Evolutionary conservation across 2,888 invertebrate species (phyloP).

Genomic region (Philhelius pedissequus): DNA sequence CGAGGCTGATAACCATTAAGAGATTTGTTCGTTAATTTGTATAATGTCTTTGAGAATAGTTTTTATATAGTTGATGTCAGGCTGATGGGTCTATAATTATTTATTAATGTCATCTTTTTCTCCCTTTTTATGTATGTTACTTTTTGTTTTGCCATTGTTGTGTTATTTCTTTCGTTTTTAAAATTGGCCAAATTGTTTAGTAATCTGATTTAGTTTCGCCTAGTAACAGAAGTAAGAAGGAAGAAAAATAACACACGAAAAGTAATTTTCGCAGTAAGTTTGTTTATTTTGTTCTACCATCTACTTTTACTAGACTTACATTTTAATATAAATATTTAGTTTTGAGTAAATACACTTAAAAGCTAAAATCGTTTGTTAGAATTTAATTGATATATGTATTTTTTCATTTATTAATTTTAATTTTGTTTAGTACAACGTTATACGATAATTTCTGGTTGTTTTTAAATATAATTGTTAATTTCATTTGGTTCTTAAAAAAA

Average conservation of each 20-base stretch:
- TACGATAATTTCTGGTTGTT: constrained; percentile 28
- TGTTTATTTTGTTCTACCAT: constrained; percentile 55
- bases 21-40: no score
- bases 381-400: constrained; percentile 65
- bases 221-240: no score
- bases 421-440: constrained; percentile 47
- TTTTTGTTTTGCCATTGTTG: no score
- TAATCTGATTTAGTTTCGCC: no score
- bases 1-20: no score
- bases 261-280: constrained; percentile 32
- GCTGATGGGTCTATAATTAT: no score
- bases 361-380: constrained; percentile 61
- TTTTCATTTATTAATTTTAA: background rate
- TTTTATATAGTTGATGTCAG: no score
- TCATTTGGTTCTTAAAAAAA: constrained; percentile 63
- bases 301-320: constrained; percentile 60
- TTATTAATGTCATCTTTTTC: no score
- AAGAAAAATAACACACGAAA: background rate
- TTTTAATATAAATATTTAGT: constrained; percentile 60
- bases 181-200: no score
- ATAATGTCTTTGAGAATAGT: no score
- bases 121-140: no score
- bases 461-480: constrained; percentile 36
- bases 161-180: no score
- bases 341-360: constrained; percentile 63